These are phyloP conservation scores for Salvelinus namaycush DNA, from an alignment of 2,113 vertebrate genomes.

Conservation along the genomic window DNA sequence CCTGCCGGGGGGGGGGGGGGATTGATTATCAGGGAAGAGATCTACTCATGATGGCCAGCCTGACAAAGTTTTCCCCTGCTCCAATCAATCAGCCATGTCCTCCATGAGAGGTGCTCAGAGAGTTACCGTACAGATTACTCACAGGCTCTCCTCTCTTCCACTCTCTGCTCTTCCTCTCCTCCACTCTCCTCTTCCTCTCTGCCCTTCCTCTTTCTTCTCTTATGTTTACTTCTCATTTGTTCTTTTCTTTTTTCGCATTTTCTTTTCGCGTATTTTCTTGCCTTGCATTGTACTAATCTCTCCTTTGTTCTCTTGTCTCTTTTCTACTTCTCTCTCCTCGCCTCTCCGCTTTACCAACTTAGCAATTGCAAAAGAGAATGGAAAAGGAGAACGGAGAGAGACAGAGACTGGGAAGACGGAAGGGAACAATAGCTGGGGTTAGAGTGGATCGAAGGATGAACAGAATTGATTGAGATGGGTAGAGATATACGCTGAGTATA, in stretches of 20 bases:
- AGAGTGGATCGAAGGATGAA: background rate
- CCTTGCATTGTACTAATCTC: no score
- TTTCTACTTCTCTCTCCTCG: background rate
- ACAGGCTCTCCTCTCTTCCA: conserved; percentile 43
- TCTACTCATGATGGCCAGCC: conserved; percentile 68
- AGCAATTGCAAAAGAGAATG: background rate
- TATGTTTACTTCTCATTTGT: background rate
- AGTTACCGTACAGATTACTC: conserved; percentile 68
- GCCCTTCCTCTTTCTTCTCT: background rate
- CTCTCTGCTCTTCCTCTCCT: background rate
- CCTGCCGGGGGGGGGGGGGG: background rate
- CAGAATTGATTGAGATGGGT: no score
- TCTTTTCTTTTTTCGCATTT: no score
- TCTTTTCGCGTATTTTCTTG: no score
- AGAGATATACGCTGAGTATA: background rate
- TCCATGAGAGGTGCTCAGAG: conserved; percentile 68
- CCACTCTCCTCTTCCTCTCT: background rate
- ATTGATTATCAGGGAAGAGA: conserved; percentile 64
- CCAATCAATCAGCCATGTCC: conserved; percentile 77
- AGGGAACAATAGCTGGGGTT: background rate
- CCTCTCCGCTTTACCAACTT: no score
- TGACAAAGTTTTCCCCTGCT: conserved; percentile 72
- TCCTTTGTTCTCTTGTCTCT: no score
- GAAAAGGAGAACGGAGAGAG: conserved; percentile 8
- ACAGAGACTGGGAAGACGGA: conserved; percentile 8